Percentiles rank a stretch among this genome's conserved stretches.
Evolutionary conservation across 2,113 vertebrate genomes (phyloP).

Genomic region (Cyanistes caeruleus): DNA sequence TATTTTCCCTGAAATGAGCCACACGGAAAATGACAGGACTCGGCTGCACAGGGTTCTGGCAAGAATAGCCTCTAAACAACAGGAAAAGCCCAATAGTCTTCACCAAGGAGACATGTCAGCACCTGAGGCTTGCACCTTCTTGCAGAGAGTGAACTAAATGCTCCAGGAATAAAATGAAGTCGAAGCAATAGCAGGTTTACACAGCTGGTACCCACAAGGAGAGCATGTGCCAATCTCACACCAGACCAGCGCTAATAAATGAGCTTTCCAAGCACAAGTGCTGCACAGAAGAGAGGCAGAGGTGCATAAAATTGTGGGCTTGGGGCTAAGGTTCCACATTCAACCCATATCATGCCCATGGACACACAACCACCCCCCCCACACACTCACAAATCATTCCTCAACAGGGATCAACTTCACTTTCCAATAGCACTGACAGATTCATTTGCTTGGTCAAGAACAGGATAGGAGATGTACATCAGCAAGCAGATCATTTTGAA

Average conservation of each 20-base stretch:
- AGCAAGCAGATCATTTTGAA: background rate
- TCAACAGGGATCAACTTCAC: background rate
- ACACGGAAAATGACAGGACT: background rate
- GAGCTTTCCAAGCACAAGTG: background rate
- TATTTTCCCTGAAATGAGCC: background rate
- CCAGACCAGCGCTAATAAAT: background rate
- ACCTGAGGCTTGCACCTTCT: background rate
- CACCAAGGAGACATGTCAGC: background rate
- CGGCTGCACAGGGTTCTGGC: background rate
- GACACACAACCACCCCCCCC: background rate
- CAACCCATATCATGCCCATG: accelerated
- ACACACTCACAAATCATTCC: background rate
- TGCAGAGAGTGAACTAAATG: background rate
- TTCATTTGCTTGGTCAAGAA: background rate
- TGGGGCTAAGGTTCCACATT: background rate
- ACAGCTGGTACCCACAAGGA: background rate
- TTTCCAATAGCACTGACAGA: background rate
- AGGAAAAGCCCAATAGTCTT: background rate
- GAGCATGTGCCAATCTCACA: background rate
- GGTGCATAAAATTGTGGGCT: background rate
- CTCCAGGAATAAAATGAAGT: background rate
- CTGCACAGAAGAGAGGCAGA: background rate
- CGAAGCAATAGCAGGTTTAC: background rate
- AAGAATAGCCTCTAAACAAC: background rate
- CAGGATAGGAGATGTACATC: background rate